Evolutionary conservation across 1,140 invertebrate species (phyloP), one percentile per base, ranked within the genome.

Genomic region (Idris sp.): DNA sequence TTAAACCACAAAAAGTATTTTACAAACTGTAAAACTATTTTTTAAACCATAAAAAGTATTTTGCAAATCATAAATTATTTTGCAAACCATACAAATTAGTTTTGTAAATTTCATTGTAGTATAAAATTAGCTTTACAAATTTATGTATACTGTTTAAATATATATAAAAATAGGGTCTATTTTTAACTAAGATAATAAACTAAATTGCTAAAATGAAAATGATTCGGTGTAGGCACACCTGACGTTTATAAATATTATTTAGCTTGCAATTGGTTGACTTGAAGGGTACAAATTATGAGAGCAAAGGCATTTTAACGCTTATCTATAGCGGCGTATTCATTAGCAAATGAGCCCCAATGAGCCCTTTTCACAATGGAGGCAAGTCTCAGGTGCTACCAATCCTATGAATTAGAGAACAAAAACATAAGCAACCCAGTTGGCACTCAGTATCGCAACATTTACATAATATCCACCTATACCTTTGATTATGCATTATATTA

Each of bases 331-430:
- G 68, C 74, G 76, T 80, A 79, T 80, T 84, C 83, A 84, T 84
- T 84, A 84, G 82, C 79, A 84, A 84, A 84, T 84, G 83, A 83
- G 78, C 79, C 77, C 81, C 48, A 83, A 84, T 84, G 82, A 83
- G 81, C 78, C 80, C 79, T 18, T 68, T 74, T 75, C 31, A 77
- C 74, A 79, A 81, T 80, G 73, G 79, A 78, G 78, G 48, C 62
- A 67, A 76, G 81, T 81, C 80, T 73, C 83, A 83, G 82, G 82
- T 83, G 82, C 73, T 79, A 77, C 74, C 81, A 65, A 76, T 76
- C 65, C 56, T 61, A 61, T 61, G 56, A 71, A 71, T 71, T 71
- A 64, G 36, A 73, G 68, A 61, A 76, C 68, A 53, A 68, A 64
- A 73, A 58, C 43, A 51, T 41, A 64, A 64, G 43, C 68, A 49